Base-by-base conservation (phyloP, 2,888 invertebrate species). In the Noctua janthe region DNA sequence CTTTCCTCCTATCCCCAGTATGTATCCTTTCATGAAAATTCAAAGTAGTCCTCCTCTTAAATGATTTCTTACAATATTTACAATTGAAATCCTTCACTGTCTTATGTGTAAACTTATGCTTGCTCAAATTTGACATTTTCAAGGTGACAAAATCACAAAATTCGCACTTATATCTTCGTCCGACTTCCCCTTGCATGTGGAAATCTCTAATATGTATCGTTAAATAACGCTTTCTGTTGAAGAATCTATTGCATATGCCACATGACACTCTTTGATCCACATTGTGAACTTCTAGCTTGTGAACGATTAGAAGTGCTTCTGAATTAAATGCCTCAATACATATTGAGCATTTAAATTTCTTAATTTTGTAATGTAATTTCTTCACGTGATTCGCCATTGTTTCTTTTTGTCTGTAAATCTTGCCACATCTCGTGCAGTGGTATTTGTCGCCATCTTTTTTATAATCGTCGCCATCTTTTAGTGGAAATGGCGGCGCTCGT, bases 31-130 rank as follows among this genome's bases (percentile, higher is more conserved):
- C 96, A 39, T 97, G 97, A 0, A 94, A 81, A 47, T 91, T 92
- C 84, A 95, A 73, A 0, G 94, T 96, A 0, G 94, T 91, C 82
- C 93, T 95, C 85, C 97, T 94, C 39, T 95, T 51, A 78, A 97
- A 97, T 0, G 96, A 92, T 84, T 97, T 97, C 83, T 91, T 92
- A 84, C 97, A 97, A 75, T 93, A 96, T 78, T 90, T 91, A 80
- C 97, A 97, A 39, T 96, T 94, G 78, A 93, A 93, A 49, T 97
- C 95, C 77, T 95, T 97, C 0, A 93, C 94, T 0, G 95, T 94
- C 73, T 93, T 95, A 71, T 97, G 97, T 39, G 93, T 95, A 35
- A 93, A 93, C 78, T 94, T 94, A 23, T 96, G 96, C 64, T 95
- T 96, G 81, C 94, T 94, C 89, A 96, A 84, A 62, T 92, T 89